Evolutionary conservation across 2,888 invertebrate species (phyloP), one percentile per base, ranked within the genome.

Genomic region (Philaethria dido): DNA sequence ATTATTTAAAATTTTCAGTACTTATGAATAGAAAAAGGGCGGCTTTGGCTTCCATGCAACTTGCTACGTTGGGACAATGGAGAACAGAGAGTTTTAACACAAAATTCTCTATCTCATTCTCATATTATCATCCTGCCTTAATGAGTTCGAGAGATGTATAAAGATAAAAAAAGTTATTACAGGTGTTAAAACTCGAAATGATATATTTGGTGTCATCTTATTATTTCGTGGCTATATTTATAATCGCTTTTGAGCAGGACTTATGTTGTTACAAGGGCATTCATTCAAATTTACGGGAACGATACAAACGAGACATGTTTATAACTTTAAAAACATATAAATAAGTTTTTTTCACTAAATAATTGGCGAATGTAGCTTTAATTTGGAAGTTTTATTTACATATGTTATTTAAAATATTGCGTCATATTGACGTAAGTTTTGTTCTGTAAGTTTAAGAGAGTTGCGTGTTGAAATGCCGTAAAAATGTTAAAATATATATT

Each of bases 131-230:
- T 25, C 25, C 2, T 25, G 8, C 5, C 9, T 33, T 33, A 1
- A 8, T 1, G 33, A 33, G 8, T 9, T 33, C 33, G 8, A 8
- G 2, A 33, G 9, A 8, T 33, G 9, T 8, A 8, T 33, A 33
- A 4, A 48, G 13, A 22, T 25, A 6, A 4, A 42, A 42, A 42
- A 48, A 25, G n/a, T n/a, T 48, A 14, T 25, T 25, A 14, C 16
- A 29, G 29, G 57, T 47, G 39, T 64, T 5, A 14, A 59, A 22
- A 57, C 42, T 45, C 44, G 33, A 0, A n/a, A 59, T 64, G 42
- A 55, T 52, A 50, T 62, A 62, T 62, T 48, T 22, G 62, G 62
- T 50, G 48, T 62, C 36, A 13, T 22, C 11, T 50, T 25, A 62
- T 60, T 60, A 60, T 45, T 29, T 29, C 16, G 48, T 33, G 11